Evolutionary conservation across 2,113 vertebrate species (phyloP).

Genomic region (Talpa occidentalis): DNA sequence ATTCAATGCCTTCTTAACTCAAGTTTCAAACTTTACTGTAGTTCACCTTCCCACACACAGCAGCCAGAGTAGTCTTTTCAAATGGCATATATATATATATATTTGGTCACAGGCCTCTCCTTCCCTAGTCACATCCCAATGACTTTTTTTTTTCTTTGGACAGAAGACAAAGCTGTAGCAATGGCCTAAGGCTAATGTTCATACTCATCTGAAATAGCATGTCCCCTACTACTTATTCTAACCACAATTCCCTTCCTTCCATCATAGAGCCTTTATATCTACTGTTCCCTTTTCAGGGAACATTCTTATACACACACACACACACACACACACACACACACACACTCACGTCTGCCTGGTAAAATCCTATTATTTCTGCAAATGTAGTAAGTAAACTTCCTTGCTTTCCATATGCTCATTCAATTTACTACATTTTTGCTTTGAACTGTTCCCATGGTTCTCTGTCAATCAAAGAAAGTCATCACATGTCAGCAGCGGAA

Average conservation of each 20-base stretch:
- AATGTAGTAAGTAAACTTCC: not conserved
- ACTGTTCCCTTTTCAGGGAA: not conserved
- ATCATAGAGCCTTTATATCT: not conserved
- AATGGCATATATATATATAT: not conserved
- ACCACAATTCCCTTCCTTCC: not conserved
- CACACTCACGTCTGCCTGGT: not conserved
- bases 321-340: not conserved
- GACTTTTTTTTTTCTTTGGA: not conserved
- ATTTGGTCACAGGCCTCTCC: not conserved
- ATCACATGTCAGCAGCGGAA: not conserved
- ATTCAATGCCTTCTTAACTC: not conserved
- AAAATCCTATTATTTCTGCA: slow-evolving; percentile 6
- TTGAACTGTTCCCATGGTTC: not conserved
- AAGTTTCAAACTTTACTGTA: not conserved
- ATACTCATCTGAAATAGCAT: not conserved
- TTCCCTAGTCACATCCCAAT: not conserved
- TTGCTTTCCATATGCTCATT: not conserved
- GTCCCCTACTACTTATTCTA: not conserved
- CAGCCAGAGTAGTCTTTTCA: not conserved
- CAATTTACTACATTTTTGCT: not conserved
- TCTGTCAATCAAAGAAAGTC: not conserved
- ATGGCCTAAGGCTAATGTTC: not conserved
- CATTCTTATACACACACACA: not conserved
- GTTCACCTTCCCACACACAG: not conserved
- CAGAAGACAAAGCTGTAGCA: not conserved